These are phyloP conservation scores for Nymphalis polychloros DNA, from an alignment of 2,888 invertebrate genomes.

Conservation along the genomic window DNA sequence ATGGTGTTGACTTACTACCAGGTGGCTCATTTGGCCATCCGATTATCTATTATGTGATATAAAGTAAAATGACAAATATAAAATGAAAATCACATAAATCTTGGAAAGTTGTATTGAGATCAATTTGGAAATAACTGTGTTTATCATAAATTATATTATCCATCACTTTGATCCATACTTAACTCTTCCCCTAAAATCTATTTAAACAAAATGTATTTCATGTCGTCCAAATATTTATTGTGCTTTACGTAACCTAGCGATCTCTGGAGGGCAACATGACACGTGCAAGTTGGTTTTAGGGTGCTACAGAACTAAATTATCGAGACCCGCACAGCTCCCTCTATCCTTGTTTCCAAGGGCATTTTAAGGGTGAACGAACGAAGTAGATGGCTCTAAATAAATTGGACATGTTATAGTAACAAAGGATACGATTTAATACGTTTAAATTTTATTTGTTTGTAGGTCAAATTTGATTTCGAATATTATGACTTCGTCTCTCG, in stretches of 20 bases:
- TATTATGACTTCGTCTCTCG: constrained; percentile 70
- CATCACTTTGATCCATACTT: constrained; percentile 12
- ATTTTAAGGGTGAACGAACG: constrained; percentile 22
- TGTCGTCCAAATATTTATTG: constrained; percentile 76
- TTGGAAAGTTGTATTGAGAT: no score
- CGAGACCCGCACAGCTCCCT: constrained; percentile 42
- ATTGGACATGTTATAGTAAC: constrained; percentile 47
- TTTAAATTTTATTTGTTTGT: constrained; percentile 72
- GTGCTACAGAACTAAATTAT: constrained; percentile 48
- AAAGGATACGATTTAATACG: constrained; percentile 70
- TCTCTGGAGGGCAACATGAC: constrained; percentile 64
- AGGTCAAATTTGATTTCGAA: constrained; percentile 66
- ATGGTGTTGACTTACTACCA: no score
- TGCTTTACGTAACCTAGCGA: constrained; percentile 50
- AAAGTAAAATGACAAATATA: no score
- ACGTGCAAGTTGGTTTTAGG: constrained; percentile 64
- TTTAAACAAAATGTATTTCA: constrained; percentile 51
- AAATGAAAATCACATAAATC: no score
- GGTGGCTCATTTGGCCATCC: no score
- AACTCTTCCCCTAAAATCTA: constrained; percentile 38
- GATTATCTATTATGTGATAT: no score
- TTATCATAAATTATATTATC: no score
- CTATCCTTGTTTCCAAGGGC: constrained; percentile 21
- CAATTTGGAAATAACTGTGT: no score
- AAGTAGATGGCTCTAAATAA: constrained; percentile 42